Base-by-base conservation (phyloP, 2,888 invertebrate genomes). In the Sarcophaga variegata region DNA sequence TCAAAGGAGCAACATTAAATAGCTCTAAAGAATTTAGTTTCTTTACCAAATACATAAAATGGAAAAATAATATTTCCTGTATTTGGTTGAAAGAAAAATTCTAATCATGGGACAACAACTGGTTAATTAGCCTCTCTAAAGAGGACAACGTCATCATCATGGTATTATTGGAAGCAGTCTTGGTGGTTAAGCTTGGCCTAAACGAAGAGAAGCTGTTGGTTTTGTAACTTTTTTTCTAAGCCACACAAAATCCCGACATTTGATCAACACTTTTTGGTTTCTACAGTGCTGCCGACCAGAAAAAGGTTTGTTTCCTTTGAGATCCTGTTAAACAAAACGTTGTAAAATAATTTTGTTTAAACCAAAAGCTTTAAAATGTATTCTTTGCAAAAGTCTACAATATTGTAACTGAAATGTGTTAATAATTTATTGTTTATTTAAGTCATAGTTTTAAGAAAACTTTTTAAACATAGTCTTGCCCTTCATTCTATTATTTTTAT, bases 151-250 rank as follows among this genome's bases (percentile, higher is more conserved):
- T 37, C 22, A 67, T 22, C 14, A 22, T 22, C 14, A 22, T 54
- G 27, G 37, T 37, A 8, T 37, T 37, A 37, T 37, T 10, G 37
- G 22, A 74, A 47, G 49, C 81, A 76, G 63, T 67, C 67, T 85
- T 77, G 54, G 49, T 72, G 77, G 27, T 81, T 62, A 6, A 3
- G 0, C 17, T 3, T 3, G 5, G 6, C 3, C 27, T 6, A 6
- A 81, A 63, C 81, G 88, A 88, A 88, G 49, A 87, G 66, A 88
- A 85, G 85, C 74, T 83, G 81, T 82, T 83, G 82, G 37, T 86
- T 80, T 45, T 54, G 1, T 25, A 67, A 12, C 2, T 10, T 10
- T 37, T 37, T 37, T 37, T 37, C 8, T 37, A 37, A 37, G 37
- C 27, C 3, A 2, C n/a, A 71, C 3, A 45, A 85, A 85, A 85